Evolutionary conservation across 2,888 invertebrate genomes (phyloP).

Genomic region (Holacanthella duospinosa): DNA sequence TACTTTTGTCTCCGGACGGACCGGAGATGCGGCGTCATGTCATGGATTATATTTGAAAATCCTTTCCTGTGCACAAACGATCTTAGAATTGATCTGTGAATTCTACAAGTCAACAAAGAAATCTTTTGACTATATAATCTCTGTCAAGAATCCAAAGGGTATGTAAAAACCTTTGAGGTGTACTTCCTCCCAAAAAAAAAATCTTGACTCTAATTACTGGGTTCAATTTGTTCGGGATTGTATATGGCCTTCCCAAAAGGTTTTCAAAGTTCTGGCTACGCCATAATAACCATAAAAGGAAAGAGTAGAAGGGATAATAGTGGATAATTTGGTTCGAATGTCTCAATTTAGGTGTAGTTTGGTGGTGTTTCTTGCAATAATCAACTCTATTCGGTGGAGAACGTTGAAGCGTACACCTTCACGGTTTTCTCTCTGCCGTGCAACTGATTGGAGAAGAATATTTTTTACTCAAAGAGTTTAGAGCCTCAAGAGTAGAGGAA

Average conservation of each 20-base stretch:
- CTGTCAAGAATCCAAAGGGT: not conserved
- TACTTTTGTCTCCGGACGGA: not conserved
- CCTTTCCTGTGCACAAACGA: too few species aligned
- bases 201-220: not conserved
- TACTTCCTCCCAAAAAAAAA: not conserved
- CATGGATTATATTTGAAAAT: too few species aligned
- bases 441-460: too few species aligned
- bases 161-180: not conserved
- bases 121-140: too few species aligned
- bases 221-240: not conserved
- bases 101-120: not conserved
- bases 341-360: not conserved
- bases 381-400: conserved; percentile 9
- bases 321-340: conserved; percentile 1
- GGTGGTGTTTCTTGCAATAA: not conserved
- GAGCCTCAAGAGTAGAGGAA: conserved; percentile 11
- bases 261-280: not conserved
- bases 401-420: conserved; percentile 25
- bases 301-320: not conserved
- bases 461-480: not conserved
- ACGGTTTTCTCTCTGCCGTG: conserved; percentile 28
- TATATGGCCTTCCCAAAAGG: not conserved
- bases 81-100: too few species aligned
- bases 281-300: not conserved
- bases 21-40: not conserved